phyloP scores from a whole-genome alignment of 2,888 invertebrate species.

The Chloroclysta siterata region DNA sequence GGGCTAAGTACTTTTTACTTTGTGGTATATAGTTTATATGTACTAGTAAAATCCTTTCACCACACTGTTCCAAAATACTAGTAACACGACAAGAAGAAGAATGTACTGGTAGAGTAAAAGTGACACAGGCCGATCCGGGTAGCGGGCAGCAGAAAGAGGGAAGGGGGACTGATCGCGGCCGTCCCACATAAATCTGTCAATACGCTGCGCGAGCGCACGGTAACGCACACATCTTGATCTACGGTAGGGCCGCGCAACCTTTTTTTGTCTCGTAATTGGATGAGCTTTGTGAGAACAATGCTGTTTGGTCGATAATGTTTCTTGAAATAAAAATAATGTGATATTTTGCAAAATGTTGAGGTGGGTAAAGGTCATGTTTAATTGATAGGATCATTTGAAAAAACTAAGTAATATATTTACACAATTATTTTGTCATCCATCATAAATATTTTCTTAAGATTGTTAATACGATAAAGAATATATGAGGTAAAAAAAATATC shows the following conservation, averaged over 20 bases:
- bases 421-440: neutral
- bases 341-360: neutral
- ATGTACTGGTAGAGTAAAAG: neutral
- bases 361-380: neutral
- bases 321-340: neutral
- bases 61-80: no score
- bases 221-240: conserved; percentile 80
- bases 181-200: conserved; percentile 82
- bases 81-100: no score
- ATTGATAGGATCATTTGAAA: neutral
- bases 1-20: no score
- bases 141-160: conserved; percentile 26
- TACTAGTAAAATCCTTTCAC: no score
- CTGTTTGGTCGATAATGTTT: conserved; percentile 10
- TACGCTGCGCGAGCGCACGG: conserved; percentile 65
- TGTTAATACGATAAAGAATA: neutral
- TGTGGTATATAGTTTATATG: no score
- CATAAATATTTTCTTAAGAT: neutral
- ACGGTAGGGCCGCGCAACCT: conserved; percentile 50
- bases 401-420: no score
- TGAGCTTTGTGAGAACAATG: conserved; percentile 36
- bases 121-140: conserved; percentile 21
- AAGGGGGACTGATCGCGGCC: conserved; percentile 45
- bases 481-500: no score
- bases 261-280: conserved; percentile 45